phyloP scores from a whole-genome alignment of 1,140 invertebrate genomes.

The Drosophila ironensis region DNA sequence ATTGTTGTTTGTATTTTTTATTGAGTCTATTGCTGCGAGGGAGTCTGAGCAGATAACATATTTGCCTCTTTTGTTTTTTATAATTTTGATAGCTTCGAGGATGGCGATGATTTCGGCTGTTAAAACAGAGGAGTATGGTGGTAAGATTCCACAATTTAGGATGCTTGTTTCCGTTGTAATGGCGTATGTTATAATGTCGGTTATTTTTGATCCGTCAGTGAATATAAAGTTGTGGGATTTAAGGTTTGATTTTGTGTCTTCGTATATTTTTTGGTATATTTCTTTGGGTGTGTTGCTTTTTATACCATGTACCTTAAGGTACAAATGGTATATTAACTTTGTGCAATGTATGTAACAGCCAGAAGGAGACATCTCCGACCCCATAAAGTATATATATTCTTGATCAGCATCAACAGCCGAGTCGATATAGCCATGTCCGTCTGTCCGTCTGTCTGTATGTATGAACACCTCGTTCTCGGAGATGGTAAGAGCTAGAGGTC shows the following conservation, averaged over 20 bases:
- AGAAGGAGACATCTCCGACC: too few relatives aligned
- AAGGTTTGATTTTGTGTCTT: neutral
- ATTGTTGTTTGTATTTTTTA: neutral
- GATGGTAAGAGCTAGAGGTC: too few relatives aligned
- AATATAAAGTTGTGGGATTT: neutral
- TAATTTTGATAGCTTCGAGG: neutral
- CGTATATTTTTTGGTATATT: neutral
- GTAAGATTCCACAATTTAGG: neutral
- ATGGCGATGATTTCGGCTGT: neutral
- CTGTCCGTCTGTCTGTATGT: too few relatives aligned
- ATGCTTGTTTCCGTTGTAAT: too few relatives aligned
- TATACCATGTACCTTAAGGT: too few relatives aligned
- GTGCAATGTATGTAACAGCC: too few relatives aligned
- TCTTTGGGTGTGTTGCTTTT: neutral
- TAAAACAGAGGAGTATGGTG: neutral
- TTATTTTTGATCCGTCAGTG: neutral
- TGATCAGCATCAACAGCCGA: too few relatives aligned
- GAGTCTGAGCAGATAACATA: neutral
- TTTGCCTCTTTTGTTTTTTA: neutral
- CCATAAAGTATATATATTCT: too few relatives aligned
- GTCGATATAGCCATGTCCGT: too few relatives aligned
- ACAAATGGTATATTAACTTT: too few relatives aligned
- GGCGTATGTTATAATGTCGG: neutral
- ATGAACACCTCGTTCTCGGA: too few relatives aligned
- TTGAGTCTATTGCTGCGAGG: neutral